A percentile compares a stretch with the other conserved stretches of the same genome.
phyloP scores from a whole-genome alignment of 2,888 invertebrate genomes.

The Salticus scenicus region DNA sequence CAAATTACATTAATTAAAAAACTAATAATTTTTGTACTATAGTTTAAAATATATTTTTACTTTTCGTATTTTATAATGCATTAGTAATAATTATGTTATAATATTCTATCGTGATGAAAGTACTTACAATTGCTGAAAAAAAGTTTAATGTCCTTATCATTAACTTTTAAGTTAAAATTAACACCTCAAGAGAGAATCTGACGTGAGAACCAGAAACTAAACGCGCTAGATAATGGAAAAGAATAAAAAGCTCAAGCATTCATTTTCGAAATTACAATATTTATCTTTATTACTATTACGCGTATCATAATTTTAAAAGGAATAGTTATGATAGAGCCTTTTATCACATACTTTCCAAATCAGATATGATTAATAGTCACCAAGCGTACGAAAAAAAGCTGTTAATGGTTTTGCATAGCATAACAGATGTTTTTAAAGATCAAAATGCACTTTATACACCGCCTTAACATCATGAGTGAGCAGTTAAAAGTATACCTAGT shows the following conservation, averaged over 20 bases:
- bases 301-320: constrained; percentile 31
- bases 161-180: constrained; percentile 4
- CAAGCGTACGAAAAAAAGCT: constrained; percentile 14
- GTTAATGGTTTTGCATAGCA: constrained; percentile 26
- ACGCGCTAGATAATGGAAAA: background rate
- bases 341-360: constrained; percentile 3
- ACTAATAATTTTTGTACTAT: too few relatives aligned
- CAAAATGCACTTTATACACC: constrained; percentile 36
- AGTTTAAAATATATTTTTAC: too few relatives aligned
- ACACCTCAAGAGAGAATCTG: background rate
- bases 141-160: too few relatives aligned
- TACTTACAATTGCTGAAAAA: too few relatives aligned
- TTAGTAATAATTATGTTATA: too few relatives aligned
- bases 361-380: background rate
- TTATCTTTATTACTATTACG: constrained; percentile 32
- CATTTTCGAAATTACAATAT: constrained; percentile 34
- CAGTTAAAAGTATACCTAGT: constrained; percentile 25
- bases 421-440: constrained; percentile 32
- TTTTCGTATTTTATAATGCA: too few relatives aligned
- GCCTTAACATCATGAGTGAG: constrained; percentile 30
- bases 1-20: too few relatives aligned
- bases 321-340: constrained; percentile 17
- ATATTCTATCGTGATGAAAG: too few relatives aligned
- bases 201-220: background rate
- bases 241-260: background rate